Evolutionary conservation across 2,113 vertebrate genomes (phyloP).

Genomic region (Strix uralensis): DNA sequence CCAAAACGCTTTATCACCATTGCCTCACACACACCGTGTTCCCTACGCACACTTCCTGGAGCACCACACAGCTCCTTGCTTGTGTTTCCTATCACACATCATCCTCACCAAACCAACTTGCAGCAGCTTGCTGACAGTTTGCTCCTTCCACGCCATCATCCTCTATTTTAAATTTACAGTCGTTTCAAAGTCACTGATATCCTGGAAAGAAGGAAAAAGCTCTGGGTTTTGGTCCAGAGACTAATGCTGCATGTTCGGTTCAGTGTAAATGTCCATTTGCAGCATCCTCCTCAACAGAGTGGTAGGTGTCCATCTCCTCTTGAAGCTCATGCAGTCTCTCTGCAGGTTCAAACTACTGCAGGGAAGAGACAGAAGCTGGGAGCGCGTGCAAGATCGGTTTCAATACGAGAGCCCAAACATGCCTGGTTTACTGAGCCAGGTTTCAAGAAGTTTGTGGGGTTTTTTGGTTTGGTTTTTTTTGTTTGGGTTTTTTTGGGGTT

Average conservation of each 20-base stretch:
- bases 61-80: not conserved
- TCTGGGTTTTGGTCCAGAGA: not conserved
- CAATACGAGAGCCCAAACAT: not conserved
- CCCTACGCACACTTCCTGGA: rapidly evolving
- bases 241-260: rapidly evolving
- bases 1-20: not conserved
- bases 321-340: not conserved
- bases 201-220: not conserved
- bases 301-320: not conserved
- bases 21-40: not conserved
- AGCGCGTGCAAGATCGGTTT: rapidly evolving
- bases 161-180: not conserved
- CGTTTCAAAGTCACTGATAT: not conserved
- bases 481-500: not conserved
- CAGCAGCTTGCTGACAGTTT: not conserved
- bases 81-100: not conserved
- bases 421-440: not conserved
- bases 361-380: not conserved
- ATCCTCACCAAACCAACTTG: not conserved
- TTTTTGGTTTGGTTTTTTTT: not conserved
- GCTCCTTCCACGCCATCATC: not conserved
- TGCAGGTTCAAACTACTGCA: not conserved
- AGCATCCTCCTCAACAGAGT: not conserved
- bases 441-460: not conserved
- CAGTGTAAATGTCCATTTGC: not conserved